These are phyloP conservation scores for Spilogale gracilis DNA, from an alignment of 2,113 vertebrate genomes.

Conservation along the genomic window DNA sequence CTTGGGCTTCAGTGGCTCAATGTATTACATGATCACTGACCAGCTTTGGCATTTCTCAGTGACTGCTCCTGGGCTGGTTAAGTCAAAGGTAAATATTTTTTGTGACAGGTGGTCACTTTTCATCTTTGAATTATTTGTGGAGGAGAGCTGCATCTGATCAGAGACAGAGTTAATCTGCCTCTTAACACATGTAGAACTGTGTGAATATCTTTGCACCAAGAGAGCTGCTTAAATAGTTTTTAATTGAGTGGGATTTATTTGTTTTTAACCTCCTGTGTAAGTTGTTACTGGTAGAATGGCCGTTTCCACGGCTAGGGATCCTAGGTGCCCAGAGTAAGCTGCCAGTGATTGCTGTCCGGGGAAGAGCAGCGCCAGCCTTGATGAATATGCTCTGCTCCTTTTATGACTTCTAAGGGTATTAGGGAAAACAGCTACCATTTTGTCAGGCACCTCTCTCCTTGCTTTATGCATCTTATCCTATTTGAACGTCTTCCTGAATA, in stretches of 20 bases:
- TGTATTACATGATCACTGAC: not conserved
- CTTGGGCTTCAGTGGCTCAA: not conserved
- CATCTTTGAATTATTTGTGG: constrained; percentile 21
- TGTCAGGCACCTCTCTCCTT: not conserved
- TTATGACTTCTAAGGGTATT: not conserved
- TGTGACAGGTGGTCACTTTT: constrained; percentile 24
- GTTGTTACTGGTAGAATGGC: not conserved
- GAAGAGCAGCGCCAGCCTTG: not conserved
- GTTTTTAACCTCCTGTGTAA: constrained; percentile 9
- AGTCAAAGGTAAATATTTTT: not conserved
- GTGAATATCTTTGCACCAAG: not conserved
- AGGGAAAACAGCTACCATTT: not conserved
- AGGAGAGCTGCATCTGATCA: not conserved
- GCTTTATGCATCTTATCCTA: not conserved
- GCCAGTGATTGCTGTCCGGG: not conserved
- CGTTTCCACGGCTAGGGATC: not conserved
- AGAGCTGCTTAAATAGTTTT: constrained; percentile 28
- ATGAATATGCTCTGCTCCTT: not conserved
- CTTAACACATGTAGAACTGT: constrained; percentile 12
- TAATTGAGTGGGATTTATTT: not conserved
- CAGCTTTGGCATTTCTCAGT: constrained; percentile 31
- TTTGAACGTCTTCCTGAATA: constrained; percentile 1
- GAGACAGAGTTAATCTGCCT: constrained; percentile 2
- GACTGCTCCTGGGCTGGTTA: not conserved
- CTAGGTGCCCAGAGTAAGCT: not conserved